phyloP scores from a whole-genome alignment of 2,113 vertebrate species.

The Reinhardtius hippoglossoides region DNA sequence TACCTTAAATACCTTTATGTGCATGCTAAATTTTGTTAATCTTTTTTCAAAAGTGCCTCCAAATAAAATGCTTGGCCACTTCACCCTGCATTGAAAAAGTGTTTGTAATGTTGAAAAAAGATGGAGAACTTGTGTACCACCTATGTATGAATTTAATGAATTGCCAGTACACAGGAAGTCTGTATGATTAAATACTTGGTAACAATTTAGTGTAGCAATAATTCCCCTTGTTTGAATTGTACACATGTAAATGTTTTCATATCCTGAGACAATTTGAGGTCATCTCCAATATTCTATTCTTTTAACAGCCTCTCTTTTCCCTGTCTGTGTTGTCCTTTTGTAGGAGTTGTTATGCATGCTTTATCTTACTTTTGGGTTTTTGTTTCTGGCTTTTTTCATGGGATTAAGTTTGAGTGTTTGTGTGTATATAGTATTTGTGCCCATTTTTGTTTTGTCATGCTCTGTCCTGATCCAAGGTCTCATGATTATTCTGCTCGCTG shows the following conservation, averaged over 20 bases:
- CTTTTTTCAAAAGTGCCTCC: constrained; percentile 86
- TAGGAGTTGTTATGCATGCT: constrained; percentile 90
- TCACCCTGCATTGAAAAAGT: constrained; percentile 72
- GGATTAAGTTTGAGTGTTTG: constrained; percentile 73
- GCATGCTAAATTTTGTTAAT: constrained; percentile 68
- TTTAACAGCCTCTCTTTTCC: constrained; percentile 73
- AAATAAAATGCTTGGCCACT: constrained; percentile 79
- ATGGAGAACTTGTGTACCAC: constrained; percentile 51
- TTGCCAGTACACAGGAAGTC: constrained; percentile 66
- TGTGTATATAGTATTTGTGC: constrained; percentile 51
- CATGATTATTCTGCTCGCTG: constrained; percentile 82
- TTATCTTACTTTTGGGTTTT: constrained; percentile 67
- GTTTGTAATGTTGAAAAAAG: constrained; percentile 57
- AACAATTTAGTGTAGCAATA: constrained; percentile 83
- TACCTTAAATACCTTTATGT: constrained; percentile 51
- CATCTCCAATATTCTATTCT: constrained; percentile 58
- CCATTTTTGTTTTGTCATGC: constrained; percentile 55
- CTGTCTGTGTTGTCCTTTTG: constrained; percentile 80
- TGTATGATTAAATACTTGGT: constrained; percentile 42
- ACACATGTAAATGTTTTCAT: constrained; percentile 59
- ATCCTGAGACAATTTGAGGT: constrained; percentile 71
- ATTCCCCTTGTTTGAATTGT: constrained; percentile 59
- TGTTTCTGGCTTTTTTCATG: constrained; percentile 69
- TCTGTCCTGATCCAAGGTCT: constrained; percentile 73
- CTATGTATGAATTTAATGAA: constrained; percentile 49